phyloP scores from a whole-genome alignment of 2,797 vertebrate species.

The Premnoplex brunnescens region DNA sequence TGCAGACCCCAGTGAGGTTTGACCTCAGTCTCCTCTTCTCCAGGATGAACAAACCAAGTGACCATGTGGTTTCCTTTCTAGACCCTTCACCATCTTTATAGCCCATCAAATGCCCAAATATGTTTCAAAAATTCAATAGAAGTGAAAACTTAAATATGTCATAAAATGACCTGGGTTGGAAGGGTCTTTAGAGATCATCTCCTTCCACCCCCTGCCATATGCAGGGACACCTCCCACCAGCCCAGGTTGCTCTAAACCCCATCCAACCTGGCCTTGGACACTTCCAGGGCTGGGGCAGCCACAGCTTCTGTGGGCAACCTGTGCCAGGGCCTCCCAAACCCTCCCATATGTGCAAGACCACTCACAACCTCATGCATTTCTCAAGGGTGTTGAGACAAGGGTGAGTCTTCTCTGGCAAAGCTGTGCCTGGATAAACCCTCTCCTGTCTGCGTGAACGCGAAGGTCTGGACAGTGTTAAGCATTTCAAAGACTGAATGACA shows the following conservation, averaged over 20 bases:
- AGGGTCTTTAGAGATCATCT: background rate
- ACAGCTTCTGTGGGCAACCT: background rate
- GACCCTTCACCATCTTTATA: background rate
- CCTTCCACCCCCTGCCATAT: rapidly evolving
- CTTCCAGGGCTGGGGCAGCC: background rate
- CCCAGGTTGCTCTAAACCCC: rapidly evolving
- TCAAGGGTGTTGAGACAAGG: background rate
- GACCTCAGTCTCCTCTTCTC: background rate
- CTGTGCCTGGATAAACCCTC: background rate
- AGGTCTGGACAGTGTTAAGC: rapidly evolving
- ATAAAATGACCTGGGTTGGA: background rate
- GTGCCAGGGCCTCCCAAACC: rapidly evolving
- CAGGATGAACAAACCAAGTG: background rate
- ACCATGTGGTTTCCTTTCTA: background rate
- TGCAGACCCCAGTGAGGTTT: background rate
- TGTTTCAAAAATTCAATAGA: background rate
- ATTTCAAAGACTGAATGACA: rapidly evolving
- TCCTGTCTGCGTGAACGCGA: rapidly evolving
- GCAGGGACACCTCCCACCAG: background rate
- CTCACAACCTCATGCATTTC: background rate
- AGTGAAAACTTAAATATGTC: background rate
- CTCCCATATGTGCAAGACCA: background rate
- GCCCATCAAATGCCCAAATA: background rate
- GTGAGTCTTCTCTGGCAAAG: background rate
- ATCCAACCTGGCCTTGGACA: rapidly evolving